phyloP scores from a whole-genome alignment of 2,797 vertebrate species.

The Cynodonichthys magdalenae region DNA sequence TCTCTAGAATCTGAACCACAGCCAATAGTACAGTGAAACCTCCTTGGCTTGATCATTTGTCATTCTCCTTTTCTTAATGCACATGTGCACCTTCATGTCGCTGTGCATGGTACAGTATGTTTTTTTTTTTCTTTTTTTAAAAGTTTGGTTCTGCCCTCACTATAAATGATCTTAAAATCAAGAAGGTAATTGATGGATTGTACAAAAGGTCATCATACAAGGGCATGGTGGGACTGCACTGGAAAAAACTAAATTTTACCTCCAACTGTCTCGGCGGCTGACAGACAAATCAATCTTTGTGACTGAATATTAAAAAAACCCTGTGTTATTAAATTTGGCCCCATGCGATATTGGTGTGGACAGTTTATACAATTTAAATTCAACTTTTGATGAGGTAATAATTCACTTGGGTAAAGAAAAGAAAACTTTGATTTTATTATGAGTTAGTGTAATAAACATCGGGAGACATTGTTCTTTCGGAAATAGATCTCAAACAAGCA shows the following conservation, averaged over 20 bases:
- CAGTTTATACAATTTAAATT: slow-evolving; percentile 17
- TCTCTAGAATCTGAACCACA: slow-evolving; percentile 3
- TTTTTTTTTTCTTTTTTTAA: slow-evolving; percentile 7
- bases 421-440: no score
- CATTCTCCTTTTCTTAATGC: slow-evolving; percentile 10
- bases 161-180: slow-evolving; percentile 57
- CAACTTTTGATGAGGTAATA: not conserved
- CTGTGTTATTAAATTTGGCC: slow-evolving; percentile 42
- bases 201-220: slow-evolving; percentile 67
- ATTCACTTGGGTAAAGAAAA: not conserved
- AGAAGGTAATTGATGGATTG: slow-evolving; percentile 67
- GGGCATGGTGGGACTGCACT: slow-evolving; percentile 59
- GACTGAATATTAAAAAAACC: slow-evolving; percentile 44
- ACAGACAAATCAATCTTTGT: slow-evolving; percentile 65
- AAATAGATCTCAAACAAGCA: not conserved
- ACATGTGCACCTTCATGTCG: slow-evolving; percentile 3
- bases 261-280: slow-evolving; percentile 53
- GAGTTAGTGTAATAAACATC: not conserved
- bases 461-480: not conserved
- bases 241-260: slow-evolving; percentile 59
- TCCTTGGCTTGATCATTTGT: slow-evolving; percentile 47
- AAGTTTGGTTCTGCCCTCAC: slow-evolving; percentile 10
- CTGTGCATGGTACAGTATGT: slow-evolving; percentile 13
- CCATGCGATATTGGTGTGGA: slow-evolving; percentile 11
- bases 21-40: slow-evolving; percentile 27